phyloP scores from a whole-genome alignment of 2,113 vertebrate species.

The Phyllostomus discolor region DNA sequence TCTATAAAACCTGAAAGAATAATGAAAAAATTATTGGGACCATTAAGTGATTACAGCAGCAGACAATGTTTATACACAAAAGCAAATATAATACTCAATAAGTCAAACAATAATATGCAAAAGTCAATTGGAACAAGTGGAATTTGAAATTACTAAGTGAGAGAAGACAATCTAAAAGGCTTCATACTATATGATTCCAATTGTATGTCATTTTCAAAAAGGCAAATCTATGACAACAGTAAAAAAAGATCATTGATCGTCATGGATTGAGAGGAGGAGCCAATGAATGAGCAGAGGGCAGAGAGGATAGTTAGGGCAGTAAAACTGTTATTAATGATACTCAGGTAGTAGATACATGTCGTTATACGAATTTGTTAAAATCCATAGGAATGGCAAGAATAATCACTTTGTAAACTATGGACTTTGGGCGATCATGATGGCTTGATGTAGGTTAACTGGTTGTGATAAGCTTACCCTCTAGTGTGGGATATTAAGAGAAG shows the following conservation, averaged over 20 bases:
- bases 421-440: neutral
- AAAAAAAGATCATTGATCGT: neutral
- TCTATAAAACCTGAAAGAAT: neutral
- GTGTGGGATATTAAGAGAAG: too few species aligned
- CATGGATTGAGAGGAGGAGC: accelerated
- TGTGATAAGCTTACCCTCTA: too few species aligned
- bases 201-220: neutral
- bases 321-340: too few species aligned
- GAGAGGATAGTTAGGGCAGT: neutral
- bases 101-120: neutral
- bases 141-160: neutral
- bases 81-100: neutral
- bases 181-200: too few species aligned
- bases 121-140: neutral
- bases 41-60: neutral
- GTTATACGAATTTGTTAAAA: neutral
- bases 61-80: neutral
- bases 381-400: neutral
- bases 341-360: neutral
- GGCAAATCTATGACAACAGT: neutral
- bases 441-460: too few species aligned
- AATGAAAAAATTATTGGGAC: neutral
- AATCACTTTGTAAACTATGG: neutral
- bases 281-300: neutral
- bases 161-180: neutral